Evolutionary conservation across 2,888 invertebrate genomes (phyloP), one percentile per base, ranked within the genome.

Genomic region (Melinaea menophilus): DNA sequence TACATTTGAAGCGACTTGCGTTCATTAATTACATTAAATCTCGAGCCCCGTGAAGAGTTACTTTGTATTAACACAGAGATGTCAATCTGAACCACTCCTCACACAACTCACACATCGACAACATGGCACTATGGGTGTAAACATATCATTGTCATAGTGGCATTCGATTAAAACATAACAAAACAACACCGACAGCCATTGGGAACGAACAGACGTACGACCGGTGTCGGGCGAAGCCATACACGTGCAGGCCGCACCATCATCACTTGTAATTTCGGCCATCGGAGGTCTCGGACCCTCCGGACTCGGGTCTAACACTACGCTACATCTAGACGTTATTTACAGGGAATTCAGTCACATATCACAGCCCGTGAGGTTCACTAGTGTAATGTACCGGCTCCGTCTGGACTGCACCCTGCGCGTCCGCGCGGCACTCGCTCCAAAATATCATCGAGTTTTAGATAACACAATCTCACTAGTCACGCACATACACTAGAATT

Each of bases 81-180:
- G 59, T 57, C 66, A 58, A 62, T 56, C 58, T 58, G 57, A 57
- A 67, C 62, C 61, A 68, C 22, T 22, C 22, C 22, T 22, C 22
- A 22, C 22, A 22, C 22, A 22, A 22, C 22, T 22, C 22, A 22
- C 22, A 22, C 61, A 75, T 70, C 74, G 71, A 82, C 79, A 78
- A 79, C 64, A 85, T 82, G 86, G 78, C 87, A 86, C 88, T 84
- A 87, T 85, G 88, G 81, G 82, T 84, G 84, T 80, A 79, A 86
- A 87, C 87, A 87, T 88, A 88, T 86, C 82, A 85, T 82, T 84
- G 80, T 82, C 86, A 85, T 85, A 86, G 86, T 83, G 84, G 76
- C 82, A 80, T 77, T 75, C 73, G 70, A 69, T 73, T 64, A 68
- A 69, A 65, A 66, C 64, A 62, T 63, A 56, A 59, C 61, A 61